These are phyloP conservation scores for Spisula subtruncata DNA, from an alignment of 2,888 invertebrate genomes.

Conservation along the genomic window DNA sequence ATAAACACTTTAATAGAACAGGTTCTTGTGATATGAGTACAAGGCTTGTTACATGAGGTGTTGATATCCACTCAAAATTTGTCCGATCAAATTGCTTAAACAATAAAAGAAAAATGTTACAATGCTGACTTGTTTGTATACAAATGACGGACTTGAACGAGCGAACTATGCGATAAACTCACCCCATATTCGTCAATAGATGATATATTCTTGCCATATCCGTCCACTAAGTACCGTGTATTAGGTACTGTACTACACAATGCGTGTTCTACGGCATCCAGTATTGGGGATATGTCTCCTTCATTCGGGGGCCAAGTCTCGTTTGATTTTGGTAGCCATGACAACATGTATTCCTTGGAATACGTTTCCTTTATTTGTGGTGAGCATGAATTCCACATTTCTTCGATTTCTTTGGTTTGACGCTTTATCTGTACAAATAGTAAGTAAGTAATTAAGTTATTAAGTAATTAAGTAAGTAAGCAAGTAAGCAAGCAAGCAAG, in stretches of 20 bases:
- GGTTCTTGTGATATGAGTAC: too few species aligned
- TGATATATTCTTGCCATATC: slow-evolving; percentile 27
- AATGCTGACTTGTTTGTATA: too few species aligned
- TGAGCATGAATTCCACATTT: slow-evolving; percentile 50
- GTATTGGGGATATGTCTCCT: slow-evolving; percentile 42
- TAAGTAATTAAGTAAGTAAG: too few species aligned
- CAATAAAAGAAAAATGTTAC: too few species aligned
- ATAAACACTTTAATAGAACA: too few species aligned
- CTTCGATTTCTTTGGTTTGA: slow-evolving; percentile 37
- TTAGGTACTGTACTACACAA: slow-evolving; percentile 36
- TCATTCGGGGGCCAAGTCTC: slow-evolving; percentile 43
- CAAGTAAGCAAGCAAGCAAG: too few species aligned
- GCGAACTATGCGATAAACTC: background rate
- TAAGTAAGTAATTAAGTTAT: too few species aligned
- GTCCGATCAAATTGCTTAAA: too few species aligned
- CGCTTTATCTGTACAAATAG: slow-evolving; percentile 46
- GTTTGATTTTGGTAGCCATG: slow-evolving; percentile 32
- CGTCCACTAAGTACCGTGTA: slow-evolving; percentile 51
- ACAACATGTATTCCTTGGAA: slow-evolving; percentile 43
- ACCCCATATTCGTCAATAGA: slow-evolving; percentile 57
- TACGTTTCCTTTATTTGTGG: slow-evolving; percentile 49
- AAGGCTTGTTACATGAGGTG: too few species aligned
- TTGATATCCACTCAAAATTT: too few species aligned
- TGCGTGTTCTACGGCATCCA: slow-evolving; percentile 57
- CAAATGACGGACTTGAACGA: too few species aligned